Base-by-base conservation (phyloP, 2,888 invertebrate species). In the Eumacrocentrus americanus region DNA sequence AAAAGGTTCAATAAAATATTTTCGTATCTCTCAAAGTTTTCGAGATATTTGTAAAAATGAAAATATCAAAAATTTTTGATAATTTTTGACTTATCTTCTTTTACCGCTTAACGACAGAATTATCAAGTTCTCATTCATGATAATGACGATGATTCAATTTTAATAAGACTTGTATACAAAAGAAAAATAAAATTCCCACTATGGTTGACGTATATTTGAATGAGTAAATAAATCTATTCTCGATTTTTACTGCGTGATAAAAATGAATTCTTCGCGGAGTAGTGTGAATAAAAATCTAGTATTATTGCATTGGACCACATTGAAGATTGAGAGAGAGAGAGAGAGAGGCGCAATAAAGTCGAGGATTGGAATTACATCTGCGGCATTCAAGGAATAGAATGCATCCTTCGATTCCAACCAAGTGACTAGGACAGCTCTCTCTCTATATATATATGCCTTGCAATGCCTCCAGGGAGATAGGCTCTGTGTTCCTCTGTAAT, bases 301-400 rank as follows among this genome's bases (percentile, higher is more conserved):
- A 60, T 62, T 64, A 62, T n/a, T 62, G 35, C 64, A 57, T 62
- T 42, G 29, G 48, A 35, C 23, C 51, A 22, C 16, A 12, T 3
- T 29, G 51, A 50, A 29, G 46, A 14, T 38, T 18, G 52, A 60
- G 54, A 51, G 57, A 38, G 58, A 25, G 44, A 40, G 60, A 60
- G 54, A 51, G 57, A 38, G 58, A 25, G 44, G 42, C 60, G 64
- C 66, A 68, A 69, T 69, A 67, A 68, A 69, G 67, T 52, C 40
- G 54, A 46, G 47, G 9, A 63, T 66, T 63, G 66, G 64, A 70
- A 70, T 69, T 67, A 67, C 67, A 67, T 67, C 65, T 64, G 62
- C 60, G 58, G 68, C 63, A 68, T 29, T 29, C 66, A 66, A 64
- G 63, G 64, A 61, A 56, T 57, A 65, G 64, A 65, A 66, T n/a